Evolutionary conservation across 1,140 invertebrate species (phyloP).

Genomic region (Lethrus apterus): DNA sequence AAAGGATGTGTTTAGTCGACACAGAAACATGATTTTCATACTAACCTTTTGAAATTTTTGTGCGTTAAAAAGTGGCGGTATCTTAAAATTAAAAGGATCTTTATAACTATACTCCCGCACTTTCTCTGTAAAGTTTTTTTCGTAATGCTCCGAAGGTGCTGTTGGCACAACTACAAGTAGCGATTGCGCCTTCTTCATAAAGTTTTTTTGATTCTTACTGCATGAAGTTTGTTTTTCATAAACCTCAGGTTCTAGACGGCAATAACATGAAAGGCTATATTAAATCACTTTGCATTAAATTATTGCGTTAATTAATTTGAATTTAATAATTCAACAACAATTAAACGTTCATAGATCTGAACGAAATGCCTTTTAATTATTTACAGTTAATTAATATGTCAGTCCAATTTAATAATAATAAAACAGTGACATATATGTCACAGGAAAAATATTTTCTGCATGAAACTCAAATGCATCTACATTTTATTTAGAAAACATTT

Average conservation of each 20-base stretch:
- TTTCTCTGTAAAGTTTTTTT: conserved; percentile 61
- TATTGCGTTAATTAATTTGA: too few relatives aligned
- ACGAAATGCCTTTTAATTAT: too few relatives aligned
- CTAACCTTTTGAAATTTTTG: conserved; percentile 54
- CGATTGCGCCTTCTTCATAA: conserved; percentile 65
- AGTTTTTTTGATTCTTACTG: conserved; percentile 51
- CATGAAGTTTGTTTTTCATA: conserved; percentile 52
- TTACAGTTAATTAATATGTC: background rate
- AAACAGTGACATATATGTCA: background rate
- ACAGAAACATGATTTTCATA: too few relatives aligned
- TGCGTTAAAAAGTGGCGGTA: conserved; percentile 48
- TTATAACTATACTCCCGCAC: conserved; percentile 69
- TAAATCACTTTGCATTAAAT: too few relatives aligned
- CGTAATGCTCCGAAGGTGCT: conserved; percentile 65
- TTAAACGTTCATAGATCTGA: too few relatives aligned
- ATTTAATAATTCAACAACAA: too few relatives aligned
- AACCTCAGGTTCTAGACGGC: conserved; percentile 44
- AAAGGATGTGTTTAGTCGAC: too few relatives aligned
- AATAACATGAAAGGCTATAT: conserved; percentile 16
- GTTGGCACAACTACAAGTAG: conserved; percentile 79
- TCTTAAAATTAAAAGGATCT: conserved; percentile 67
- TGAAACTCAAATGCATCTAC: background rate
- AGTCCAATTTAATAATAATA: conserved; percentile 3
- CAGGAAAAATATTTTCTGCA: background rate
- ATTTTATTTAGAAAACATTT: background rate